Base-by-base conservation (phyloP, 2,888 invertebrate species). In the Creontiades dilutus region DNA sequence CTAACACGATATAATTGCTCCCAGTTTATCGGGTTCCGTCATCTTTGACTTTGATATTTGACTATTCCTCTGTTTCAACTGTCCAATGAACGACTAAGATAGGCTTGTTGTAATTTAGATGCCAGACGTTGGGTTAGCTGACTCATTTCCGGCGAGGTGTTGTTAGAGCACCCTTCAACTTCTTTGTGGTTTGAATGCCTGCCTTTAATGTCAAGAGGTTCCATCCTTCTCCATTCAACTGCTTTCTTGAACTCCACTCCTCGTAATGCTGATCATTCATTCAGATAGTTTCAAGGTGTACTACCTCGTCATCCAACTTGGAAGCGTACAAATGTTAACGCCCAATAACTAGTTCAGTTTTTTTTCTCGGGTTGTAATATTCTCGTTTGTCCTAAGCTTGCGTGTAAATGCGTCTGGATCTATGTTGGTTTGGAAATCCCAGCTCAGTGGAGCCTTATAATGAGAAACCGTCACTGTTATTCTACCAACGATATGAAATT, bases 21-120 rank as follows among this genome's bases (percentile, higher is more conserved):
- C 82, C 19, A 82, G 81, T 78, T 47, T 52, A 82, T 82, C 82
- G 48, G 19, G 27, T 27, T 48, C 82, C 52, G 11, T 52, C 82
- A 52, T 82, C 82, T 82, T 68, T 52, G 82, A 52, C 55, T 82
- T 82, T 52, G 82, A 82, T 82, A 82, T 19, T 48, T 82, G 82
- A 27, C 48, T 48, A 52, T 82, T 80, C 47, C 9, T 23, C 52
- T 82, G 52, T 82, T 82, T 82, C 82, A 27, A 52, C 55, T 27
- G 78, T 23, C 82, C 52, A 82, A 82, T 82, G 82, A 82, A 52
- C 23, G 23, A 52, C 52, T 19, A 82, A 82, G 82, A 82, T 52
- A 14, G 55, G 82, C 82, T 82, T 52, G 81, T 81, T 81, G 82
- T 82, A 82, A 82, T 82, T 82, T 82, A 82, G 82, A 82, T 82